Percentiles rank a stretch among this genome's conserved stretches.
phyloP scores from a whole-genome alignment of 2,888 invertebrate species.

The Chrysotoxum bicinctum region DNA sequence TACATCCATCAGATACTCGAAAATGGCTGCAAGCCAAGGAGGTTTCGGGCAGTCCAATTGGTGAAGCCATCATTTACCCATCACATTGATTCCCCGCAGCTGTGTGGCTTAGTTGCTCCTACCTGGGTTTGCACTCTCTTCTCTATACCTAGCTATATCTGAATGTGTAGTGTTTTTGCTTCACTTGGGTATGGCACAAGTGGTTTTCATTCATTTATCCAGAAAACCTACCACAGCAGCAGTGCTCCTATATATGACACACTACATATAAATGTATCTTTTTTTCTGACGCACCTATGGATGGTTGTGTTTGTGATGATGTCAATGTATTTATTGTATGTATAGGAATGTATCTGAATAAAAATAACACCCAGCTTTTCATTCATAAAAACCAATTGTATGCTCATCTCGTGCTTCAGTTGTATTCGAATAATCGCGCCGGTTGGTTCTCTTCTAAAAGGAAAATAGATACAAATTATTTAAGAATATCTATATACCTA shows the following conservation, averaged over 20 bases:
- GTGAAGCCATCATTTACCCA: slow-evolving; percentile 25
- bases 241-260: slow-evolving; percentile 18
- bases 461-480: slow-evolving; percentile 43
- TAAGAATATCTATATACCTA: not conserved
- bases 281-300: slow-evolving; percentile 43
- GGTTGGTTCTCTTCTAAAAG: slow-evolving; percentile 77
- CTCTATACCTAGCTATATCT: not conserved
- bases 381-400: slow-evolving; percentile 82
- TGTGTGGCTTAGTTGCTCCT: slow-evolving; percentile 14
- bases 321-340: slow-evolving; percentile 40
- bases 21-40: slow-evolving; percentile 81
- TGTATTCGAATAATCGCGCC: slow-evolving; percentile 82
- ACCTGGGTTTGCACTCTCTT: slow-evolving; percentile 11
- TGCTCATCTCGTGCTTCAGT: slow-evolving; percentile 82
- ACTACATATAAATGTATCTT: slow-evolving; percentile 16
- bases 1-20: slow-evolving; percentile 75
- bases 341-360: slow-evolving; percentile 60
- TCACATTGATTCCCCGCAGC: slow-evolving; percentile 33
- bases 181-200: slow-evolving; percentile 29
- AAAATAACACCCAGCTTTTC: slow-evolving; percentile 77
- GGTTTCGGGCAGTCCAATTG: slow-evolving; percentile 76
- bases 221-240: not conserved
- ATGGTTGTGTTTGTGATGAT: slow-evolving; percentile 17
- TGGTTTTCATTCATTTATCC: slow-evolving; percentile 67
- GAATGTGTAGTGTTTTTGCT: not conserved